Evolutionary conservation across 1,140 invertebrate species (phyloP), one percentile per base, ranked within the genome.

Genomic region (Elysia chlorotica): DNA sequence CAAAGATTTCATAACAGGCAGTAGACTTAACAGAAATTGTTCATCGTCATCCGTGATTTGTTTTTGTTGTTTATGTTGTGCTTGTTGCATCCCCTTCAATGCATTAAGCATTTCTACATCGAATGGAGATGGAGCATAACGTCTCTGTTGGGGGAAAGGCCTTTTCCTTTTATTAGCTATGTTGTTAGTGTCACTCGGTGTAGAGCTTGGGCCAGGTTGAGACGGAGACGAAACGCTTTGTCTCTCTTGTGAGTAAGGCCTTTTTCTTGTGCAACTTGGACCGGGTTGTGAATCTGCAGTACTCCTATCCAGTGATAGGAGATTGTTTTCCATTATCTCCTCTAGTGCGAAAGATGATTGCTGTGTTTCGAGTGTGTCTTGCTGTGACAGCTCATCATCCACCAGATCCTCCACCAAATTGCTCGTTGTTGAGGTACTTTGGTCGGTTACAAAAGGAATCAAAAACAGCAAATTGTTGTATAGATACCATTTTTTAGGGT

Each of bases 401-500:
- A 17, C 25, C 56, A 23, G 56, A 6, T 25, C 56, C 56, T 59
- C 56, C 56, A 30, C 56, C 56, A 59, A 25, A 59, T 59, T 59
- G 56, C 56, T 59, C 25, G 56, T 59, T 17, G 56, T 59, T 59
- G 56, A 23, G 28, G 56, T 59, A 28, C 56, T 59, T 59, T 25
- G 56, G 25, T 25, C 56, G 25, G 6, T 25, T 17, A 59, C 56
- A 30, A 59, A 59, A 59, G 17, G 56, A 59, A 59, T 25, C 25
- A 59, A 59, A 25, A 59, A 59, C 10, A 59, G 17, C 56, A 59
- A 59, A 28, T 59, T 59, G 25, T 59, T 59, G 56, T 59, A 59
- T 17, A 59, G 56, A 28, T 59, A 59, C 56, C 56, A 59, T 59
- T 59, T 59, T 59, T 59, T 59, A 28, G 56, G 56, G 56, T 25